phyloP scores from a whole-genome alignment of 1,140 invertebrate genomes.

The Chironomus striatipennis region DNA sequence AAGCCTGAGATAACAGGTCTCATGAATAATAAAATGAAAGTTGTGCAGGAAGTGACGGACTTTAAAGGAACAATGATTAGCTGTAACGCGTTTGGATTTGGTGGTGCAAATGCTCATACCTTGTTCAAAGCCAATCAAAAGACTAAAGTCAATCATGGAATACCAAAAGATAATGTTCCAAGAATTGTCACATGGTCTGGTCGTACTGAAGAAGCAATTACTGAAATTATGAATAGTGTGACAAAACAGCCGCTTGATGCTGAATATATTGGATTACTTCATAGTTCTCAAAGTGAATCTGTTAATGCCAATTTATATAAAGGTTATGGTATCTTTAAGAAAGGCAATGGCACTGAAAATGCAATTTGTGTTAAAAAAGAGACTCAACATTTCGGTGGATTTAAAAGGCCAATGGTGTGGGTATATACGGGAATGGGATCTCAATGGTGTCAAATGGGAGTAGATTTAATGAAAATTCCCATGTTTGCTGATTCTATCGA shows the following conservation, averaged over 20 bases:
- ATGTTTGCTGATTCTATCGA: constrained; percentile 63
- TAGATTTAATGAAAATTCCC: constrained; percentile 52
- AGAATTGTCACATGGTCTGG: constrained; percentile 53
- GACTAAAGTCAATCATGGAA: constrained; percentile 44
- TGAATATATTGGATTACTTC: constrained; percentile 44
- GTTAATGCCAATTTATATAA: constrained; percentile 47
- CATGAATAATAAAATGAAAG: constrained; percentile 56
- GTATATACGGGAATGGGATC: constrained; percentile 88
- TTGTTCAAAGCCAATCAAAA: constrained; percentile 52
- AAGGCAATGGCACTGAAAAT: constrained; percentile 38
- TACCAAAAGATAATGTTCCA: constrained; percentile 41
- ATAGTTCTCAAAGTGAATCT: constrained; percentile 46
- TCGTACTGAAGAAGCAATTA: constrained; percentile 56
- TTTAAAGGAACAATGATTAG: constrained; percentile 52
- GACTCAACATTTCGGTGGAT: constrained; percentile 50
- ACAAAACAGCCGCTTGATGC: constrained; percentile 38
- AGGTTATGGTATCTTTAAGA: constrained; percentile 47
- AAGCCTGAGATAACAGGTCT: constrained; percentile 67
- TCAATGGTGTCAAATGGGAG: constrained; percentile 80
- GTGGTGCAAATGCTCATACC: constrained; percentile 65
- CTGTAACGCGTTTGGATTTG: constrained; percentile 79
- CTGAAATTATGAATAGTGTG: constrained; percentile 44
- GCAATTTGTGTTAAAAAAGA: constrained; percentile 40
- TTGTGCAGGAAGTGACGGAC: constrained; percentile 55
- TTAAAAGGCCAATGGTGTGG: constrained; percentile 67